Conservation (phyloP, 2,113 vertebrate species). For the Geothlypis trichas region DNA sequence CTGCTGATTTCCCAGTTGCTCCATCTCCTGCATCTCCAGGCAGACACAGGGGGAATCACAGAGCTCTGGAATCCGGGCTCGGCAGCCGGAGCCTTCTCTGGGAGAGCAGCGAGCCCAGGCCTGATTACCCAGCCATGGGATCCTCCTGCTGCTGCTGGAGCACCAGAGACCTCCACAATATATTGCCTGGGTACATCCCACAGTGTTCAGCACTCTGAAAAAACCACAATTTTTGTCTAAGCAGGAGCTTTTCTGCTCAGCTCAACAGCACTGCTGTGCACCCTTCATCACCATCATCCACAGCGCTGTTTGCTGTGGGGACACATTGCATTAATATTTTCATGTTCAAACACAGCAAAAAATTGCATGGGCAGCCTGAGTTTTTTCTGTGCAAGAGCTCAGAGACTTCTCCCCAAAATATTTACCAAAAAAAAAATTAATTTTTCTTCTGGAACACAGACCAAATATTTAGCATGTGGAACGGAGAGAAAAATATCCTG, state of each 20-base stretch:
- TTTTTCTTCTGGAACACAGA: neutral
- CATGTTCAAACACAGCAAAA: neutral
- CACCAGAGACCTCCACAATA: neutral
- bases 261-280: neutral
- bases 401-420: fast-evolving
- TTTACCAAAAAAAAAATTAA: neutral
- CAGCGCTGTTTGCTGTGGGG: neutral
- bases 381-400: neutral
- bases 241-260: neutral
- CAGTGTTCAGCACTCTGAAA: neutral
- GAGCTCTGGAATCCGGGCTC: neutral
- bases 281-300: neutral
- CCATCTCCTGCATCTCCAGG: constrained; percentile 12
- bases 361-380: neutral
- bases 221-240: neutral
- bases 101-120: neutral
- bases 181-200: neutral
- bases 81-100: neutral
- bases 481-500: fast-evolving
- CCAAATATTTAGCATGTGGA: neutral
- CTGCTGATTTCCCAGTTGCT: constrained; percentile 63
- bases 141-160: neutral
- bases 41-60: neutral
- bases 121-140: neutral
- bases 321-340: neutral